Percentiles rank a stretch among this genome's conserved stretches.
Evolutionary conservation across 2,888 invertebrate species (phyloP).

Genomic region (Allygus modestus): DNA sequence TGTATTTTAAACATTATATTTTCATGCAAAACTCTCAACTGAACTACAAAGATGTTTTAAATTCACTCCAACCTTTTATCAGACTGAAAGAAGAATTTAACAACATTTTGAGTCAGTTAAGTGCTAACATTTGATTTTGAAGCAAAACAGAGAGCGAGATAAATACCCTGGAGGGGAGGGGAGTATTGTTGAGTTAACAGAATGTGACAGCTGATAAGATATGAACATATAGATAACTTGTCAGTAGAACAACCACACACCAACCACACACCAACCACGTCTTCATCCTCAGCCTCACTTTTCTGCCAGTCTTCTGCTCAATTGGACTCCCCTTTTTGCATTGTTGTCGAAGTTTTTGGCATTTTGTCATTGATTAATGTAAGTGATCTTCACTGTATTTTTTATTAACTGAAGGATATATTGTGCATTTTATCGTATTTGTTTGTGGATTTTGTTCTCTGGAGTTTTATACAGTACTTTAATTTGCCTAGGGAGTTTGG

Average conservation of each 20-base stretch:
- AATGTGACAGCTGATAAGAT: conserved; percentile 27
- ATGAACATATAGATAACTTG: conserved; percentile 27
- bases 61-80: too few relatives aligned
- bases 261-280: not conserved
- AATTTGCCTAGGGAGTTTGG: too few relatives aligned
- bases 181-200: not conserved
- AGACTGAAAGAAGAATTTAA: too few relatives aligned
- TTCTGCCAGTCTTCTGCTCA: not conserved
- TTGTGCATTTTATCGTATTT: too few relatives aligned
- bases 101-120: not conserved
- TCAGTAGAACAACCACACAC: not conserved
- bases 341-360: not conserved
- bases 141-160: not conserved
- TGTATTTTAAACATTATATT: too few relatives aligned
- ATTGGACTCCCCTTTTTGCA: not conserved
- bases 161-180: not conserved
- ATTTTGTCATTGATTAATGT: not conserved
- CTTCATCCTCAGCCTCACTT: not conserved
- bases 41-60: too few relatives aligned
- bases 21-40: too few relatives aligned
- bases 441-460: too few relatives aligned
- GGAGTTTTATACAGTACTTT: too few relatives aligned
- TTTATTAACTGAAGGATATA: too few relatives aligned
- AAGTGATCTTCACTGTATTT: not conserved
- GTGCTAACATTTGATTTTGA: not conserved